Evolutionary conservation across 2,797 vertebrate species (phyloP).

Genomic region (Gila robusta): DNA sequence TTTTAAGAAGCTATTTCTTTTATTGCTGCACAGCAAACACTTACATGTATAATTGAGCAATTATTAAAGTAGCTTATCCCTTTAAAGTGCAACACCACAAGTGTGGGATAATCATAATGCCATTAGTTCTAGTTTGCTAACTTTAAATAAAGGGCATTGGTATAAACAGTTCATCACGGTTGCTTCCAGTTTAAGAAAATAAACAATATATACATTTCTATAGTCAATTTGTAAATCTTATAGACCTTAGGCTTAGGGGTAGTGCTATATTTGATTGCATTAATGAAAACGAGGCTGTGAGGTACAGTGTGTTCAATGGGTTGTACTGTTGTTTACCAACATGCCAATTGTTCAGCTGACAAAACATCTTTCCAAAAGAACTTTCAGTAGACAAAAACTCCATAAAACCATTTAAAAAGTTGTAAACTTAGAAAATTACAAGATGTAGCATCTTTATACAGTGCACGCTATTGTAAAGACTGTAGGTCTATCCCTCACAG

Average conservation of each 20-base stretch:
- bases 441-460: not conserved
- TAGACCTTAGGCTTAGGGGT: too few species aligned
- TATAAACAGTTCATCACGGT: constrained; percentile 66
- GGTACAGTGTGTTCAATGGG: too few species aligned
- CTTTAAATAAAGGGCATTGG: constrained; percentile 73
- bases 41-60: constrained; percentile 66
- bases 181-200: constrained; percentile 27
- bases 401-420: not conserved
- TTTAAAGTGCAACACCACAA: constrained; percentile 75
- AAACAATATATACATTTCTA: too few species aligned
- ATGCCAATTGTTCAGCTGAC: too few species aligned
- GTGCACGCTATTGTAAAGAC: not conserved
- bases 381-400: not conserved
- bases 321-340: too few species aligned
- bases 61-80: constrained; percentile 63
- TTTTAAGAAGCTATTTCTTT: constrained; percentile 71
- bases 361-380: not conserved
- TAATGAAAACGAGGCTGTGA: not conserved
- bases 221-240: too few species aligned
- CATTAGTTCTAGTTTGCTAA: constrained; percentile 70
- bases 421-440: not conserved
- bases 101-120: constrained; percentile 70
- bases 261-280: not conserved
- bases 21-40: constrained; percentile 69
- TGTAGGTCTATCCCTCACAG: not conserved